These are phyloP conservation scores for Tortricodes alternella DNA, from an alignment of 2,888 invertebrate species.

Conservation along the genomic window DNA sequence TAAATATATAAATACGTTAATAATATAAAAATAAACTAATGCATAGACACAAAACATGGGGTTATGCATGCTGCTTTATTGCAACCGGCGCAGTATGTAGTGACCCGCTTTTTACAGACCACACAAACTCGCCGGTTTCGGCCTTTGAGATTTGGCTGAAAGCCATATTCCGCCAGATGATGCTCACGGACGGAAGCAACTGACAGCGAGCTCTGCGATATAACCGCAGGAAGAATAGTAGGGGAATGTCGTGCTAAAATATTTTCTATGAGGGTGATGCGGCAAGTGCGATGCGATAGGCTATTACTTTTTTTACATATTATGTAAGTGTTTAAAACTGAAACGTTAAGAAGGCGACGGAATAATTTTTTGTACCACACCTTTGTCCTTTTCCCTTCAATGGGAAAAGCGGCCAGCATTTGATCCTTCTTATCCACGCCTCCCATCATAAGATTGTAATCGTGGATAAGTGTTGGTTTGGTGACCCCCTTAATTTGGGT, in stretches of 20 bases:
- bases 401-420: constrained; percentile 5
- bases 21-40: neutral
- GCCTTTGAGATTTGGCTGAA: neutral
- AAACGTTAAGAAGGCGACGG: neutral
- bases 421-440: constrained; percentile 11
- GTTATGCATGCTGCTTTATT: neutral
- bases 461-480: neutral
- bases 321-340: neutral
- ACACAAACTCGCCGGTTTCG: neutral
- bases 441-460: constrained; percentile 2
- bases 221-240: neutral
- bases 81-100: neutral
- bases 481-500: neutral
- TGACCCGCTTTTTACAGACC: neutral
- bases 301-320: neutral
- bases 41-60: neutral
- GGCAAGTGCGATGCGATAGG: neutral
- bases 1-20: neutral
- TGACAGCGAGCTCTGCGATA: neutral
- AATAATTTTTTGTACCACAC: constrained; percentile 6
- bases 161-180: neutral
- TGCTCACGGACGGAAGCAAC: neutral
- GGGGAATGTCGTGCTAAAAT: neutral
- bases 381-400: neutral
- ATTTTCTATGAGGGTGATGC: neutral